phyloP scores from a whole-genome alignment of 2,888 invertebrate genomes.

The Drosophila aldrichi region DNA sequence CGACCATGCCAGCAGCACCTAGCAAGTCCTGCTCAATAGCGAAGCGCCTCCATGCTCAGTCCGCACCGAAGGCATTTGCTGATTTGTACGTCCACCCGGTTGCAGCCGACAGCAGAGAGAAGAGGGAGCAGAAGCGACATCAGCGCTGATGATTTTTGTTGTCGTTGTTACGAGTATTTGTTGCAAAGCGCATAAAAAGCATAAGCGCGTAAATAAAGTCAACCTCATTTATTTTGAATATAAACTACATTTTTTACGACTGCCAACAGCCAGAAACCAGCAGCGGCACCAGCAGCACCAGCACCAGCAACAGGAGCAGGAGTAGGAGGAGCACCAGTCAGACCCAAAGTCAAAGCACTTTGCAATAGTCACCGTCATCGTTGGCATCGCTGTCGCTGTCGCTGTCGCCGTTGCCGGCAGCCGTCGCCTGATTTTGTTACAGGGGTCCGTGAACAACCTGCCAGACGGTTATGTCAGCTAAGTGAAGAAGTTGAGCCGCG shows the following conservation, averaged over 20 bases:
- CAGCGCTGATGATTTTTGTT: constrained; percentile 47
- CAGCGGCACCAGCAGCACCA: constrained; percentile 23
- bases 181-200: constrained; percentile 80
- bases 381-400: constrained; percentile 15
- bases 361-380: constrained; percentile 54
- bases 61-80: constrained; percentile 56
- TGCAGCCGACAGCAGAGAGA: constrained; percentile 47
- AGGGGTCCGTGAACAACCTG: constrained; percentile 21
- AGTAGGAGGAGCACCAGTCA: constrained; percentile 23
- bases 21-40: constrained; percentile 12
- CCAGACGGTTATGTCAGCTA: constrained; percentile 26
- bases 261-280: constrained; percentile 58
- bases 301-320: too few relatives aligned
- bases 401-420: constrained; percentile 29
- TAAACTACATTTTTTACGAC: constrained; percentile 80
- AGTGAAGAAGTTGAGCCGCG: constrained; percentile 21
- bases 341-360: constrained; percentile 68
- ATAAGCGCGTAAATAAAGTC: constrained; percentile 81
- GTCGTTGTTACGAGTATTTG: constrained; percentile 49
- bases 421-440: constrained; percentile 36
- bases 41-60: neutral
- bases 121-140: constrained; percentile 13
- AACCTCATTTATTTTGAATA: constrained; percentile 80
- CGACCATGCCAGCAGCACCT: neutral
- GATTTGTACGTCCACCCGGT: constrained; percentile 49